Conservation (phyloP, 2,797 vertebrate genomes). For the Perdix hodgsoniae region DNA sequence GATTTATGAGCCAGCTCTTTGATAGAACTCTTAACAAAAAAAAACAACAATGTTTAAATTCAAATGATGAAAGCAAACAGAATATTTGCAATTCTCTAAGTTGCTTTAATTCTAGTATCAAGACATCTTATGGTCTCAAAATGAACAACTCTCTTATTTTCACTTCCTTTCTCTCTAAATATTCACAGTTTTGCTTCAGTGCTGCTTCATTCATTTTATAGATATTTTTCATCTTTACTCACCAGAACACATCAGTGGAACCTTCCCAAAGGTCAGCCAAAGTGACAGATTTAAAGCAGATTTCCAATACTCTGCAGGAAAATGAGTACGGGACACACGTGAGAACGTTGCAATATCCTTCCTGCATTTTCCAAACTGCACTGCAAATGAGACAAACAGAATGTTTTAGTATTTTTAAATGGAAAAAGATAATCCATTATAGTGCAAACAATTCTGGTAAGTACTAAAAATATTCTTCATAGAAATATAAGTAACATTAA, state of each 20-base stretch:
- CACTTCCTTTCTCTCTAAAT: constrained; percentile 13
- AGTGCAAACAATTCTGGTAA: not conserved
- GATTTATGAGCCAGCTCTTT: constrained; percentile 13
- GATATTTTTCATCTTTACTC: constrained; percentile 31
- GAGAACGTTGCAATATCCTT: not conserved
- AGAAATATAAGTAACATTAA: not conserved
- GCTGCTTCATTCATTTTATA: not conserved
- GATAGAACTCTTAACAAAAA: not conserved
- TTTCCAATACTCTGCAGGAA: not conserved
- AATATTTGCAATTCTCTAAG: not conserved
- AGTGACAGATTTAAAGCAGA: not conserved
- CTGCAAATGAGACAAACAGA: not conserved
- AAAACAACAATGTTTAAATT: not conserved
- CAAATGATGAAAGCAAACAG: constrained; percentile 9
- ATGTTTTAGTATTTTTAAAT: not conserved
- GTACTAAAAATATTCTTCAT: not conserved
- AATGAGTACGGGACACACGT: not conserved
- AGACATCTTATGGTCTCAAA: constrained; percentile 14
- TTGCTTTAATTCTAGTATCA: not conserved
- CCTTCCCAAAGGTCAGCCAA: constrained; percentile 46
- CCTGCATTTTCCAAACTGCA: not conserved
- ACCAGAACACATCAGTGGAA: constrained; percentile 45
- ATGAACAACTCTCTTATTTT: not conserved
- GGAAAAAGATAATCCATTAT: constrained; percentile 3
- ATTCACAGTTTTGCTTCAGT: not conserved